Evolutionary conservation across 2,113 vertebrate genomes (phyloP).

Genomic region (Rhabdornis inornatus): DNA sequence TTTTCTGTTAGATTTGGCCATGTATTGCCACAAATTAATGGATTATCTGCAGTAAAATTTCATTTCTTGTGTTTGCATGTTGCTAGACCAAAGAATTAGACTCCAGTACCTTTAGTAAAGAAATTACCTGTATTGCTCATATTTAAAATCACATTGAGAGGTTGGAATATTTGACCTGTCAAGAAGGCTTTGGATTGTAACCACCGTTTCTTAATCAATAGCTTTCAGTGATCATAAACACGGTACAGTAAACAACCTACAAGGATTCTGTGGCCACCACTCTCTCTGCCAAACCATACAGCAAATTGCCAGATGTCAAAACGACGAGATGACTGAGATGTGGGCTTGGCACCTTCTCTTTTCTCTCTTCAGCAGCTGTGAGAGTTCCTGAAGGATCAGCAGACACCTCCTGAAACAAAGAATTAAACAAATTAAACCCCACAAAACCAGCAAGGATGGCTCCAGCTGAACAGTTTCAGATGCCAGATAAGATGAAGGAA

Average conservation of each 20-base stretch:
- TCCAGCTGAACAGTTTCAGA: background rate
- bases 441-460: background rate
- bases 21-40: background rate
- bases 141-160: background rate
- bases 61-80: background rate
- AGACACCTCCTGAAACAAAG: slow-evolving; percentile 80
- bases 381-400: slow-evolving; percentile 79
- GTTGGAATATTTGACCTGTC: background rate
- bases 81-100: background rate
- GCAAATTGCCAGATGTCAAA: slow-evolving; percentile 81
- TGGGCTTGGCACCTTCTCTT: slow-evolving; percentile 95
- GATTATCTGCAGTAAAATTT: background rate
- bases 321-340: slow-evolving; percentile 94
- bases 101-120: background rate
- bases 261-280: slow-evolving; percentile 97
- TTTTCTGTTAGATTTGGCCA: background rate
- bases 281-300: slow-evolving; percentile 92
- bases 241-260: slow-evolving; percentile 76
- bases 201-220: background rate
- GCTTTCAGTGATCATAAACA: background rate
- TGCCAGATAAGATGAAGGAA: background rate
- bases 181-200: background rate
- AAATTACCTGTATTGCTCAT: background rate
- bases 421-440: background rate
- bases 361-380: slow-evolving; percentile 85